These are phyloP conservation scores for Drosophila testacea DNA, from an alignment of 2,888 invertebrate species.

Conservation along the genomic window DNA sequence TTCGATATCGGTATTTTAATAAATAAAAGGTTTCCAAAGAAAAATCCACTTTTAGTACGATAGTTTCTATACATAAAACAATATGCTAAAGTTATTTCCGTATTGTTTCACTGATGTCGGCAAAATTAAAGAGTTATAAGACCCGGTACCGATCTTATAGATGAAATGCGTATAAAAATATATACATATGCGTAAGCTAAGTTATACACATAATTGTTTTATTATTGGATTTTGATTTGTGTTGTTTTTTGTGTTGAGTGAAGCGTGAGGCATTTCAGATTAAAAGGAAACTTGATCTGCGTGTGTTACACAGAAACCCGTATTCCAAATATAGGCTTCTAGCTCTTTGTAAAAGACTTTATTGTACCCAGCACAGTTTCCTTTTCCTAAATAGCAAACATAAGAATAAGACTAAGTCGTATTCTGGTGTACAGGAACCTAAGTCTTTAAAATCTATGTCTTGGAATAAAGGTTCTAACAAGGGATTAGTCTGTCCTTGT, in stretches of 20 bases:
- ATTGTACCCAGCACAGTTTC: not conserved
- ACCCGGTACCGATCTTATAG: not conserved
- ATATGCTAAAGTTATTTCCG: too few relatives aligned
- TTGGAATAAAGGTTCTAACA: too few relatives aligned
- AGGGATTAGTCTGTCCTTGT: too few relatives aligned
- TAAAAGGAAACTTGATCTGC: not conserved
- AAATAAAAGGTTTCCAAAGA: too few relatives aligned
- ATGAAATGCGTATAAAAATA: not conserved
- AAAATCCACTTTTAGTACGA: not conserved
- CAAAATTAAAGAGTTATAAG: not conserved
- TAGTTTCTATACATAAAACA: not conserved
- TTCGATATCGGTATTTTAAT: not conserved
- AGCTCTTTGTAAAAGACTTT: not conserved
- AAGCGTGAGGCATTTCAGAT: conserved; percentile 1
- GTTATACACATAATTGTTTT: not conserved
- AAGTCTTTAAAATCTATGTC: too few relatives aligned
- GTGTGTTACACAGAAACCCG: not conserved
- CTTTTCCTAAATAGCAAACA: too few relatives aligned
- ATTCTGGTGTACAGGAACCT: too few relatives aligned
- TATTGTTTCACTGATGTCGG: too few relatives aligned
- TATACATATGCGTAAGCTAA: not conserved
- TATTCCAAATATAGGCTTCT: not conserved
- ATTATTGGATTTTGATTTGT: not conserved
- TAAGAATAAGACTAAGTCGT: too few relatives aligned
- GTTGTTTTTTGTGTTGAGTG: not conserved